Evolutionary conservation across 2,888 invertebrate species (phyloP).

Genomic region (Proisotoma minuta): DNA sequence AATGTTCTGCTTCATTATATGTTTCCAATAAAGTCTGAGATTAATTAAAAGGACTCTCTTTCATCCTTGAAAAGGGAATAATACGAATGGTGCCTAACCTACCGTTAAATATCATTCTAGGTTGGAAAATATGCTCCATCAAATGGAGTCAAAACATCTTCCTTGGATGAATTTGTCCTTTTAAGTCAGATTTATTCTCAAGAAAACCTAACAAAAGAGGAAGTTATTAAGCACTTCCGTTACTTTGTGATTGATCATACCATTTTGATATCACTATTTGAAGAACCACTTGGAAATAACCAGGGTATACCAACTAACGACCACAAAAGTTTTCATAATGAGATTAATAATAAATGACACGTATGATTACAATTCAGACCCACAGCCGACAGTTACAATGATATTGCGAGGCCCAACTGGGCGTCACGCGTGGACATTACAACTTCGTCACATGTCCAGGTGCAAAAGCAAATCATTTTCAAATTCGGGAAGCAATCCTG

Average conservation of each 20-base stretch:
- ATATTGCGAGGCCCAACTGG: conserved; percentile 90
- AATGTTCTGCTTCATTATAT: too few relatives aligned
- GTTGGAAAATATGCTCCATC: conserved; percentile 38
- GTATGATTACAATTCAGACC: too few relatives aligned
- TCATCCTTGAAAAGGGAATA: neutral
- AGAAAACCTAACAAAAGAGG: conserved; percentile 50
- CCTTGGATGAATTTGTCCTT: conserved; percentile 42
- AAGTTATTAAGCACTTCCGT: conserved; percentile 66
- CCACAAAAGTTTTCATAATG: neutral
- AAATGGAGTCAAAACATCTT: conserved; percentile 33
- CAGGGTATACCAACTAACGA: conserved; percentile 53
- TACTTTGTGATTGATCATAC: conserved; percentile 90
- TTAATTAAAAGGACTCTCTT: neutral
- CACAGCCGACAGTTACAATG: conserved; percentile 84
- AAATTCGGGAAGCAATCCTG: conserved; percentile 56
- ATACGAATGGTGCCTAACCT: neutral
- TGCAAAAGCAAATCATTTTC: conserved; percentile 58
- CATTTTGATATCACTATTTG: conserved; percentile 79
- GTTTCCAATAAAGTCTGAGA: too few relatives aligned
- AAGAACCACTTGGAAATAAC: conserved; percentile 87
- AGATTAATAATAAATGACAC: neutral
- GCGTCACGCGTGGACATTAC: conserved; percentile 89
- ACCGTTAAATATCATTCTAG: conserved; percentile 17
- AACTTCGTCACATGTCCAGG: conserved; percentile 78
- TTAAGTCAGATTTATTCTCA: conserved; percentile 29